Percentiles rank a stretch among this genome's conserved stretches.
Evolutionary conservation across 2,113 vertebrate genomes (phyloP).

Genomic region (Panurus biarmicus): DNA sequence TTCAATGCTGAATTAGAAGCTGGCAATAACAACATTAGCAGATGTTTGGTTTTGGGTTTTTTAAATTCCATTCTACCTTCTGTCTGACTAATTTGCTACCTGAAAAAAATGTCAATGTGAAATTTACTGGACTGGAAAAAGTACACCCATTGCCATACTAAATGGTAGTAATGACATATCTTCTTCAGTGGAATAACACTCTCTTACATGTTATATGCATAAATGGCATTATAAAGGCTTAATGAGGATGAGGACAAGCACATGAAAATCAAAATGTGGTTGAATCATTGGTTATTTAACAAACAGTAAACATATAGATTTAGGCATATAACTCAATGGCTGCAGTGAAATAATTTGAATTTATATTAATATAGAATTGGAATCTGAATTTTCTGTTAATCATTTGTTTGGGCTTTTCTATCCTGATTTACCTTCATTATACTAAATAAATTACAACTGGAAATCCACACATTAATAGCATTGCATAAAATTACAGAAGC

Average conservation of each 20-base stretch:
- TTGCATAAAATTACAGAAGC: background rate
- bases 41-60: background rate
- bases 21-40: background rate
- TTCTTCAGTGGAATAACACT: background rate
- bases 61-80: background rate
- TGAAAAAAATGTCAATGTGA: background rate
- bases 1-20: background rate
- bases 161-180: background rate
- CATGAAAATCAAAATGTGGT: background rate
- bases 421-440: background rate
- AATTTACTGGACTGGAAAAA: background rate
- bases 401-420: background rate
- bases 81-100: background rate
- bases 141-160: background rate
- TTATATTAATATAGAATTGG: background rate
- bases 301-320: background rate
- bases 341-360: background rate
- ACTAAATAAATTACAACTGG: background rate
- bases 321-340: background rate
- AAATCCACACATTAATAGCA: background rate
- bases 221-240: background rate
- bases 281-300: background rate
- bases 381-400: background rate
- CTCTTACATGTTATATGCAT: background rate
- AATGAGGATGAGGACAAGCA: background rate